Base-by-base conservation (phyloP, 2,113 vertebrate genomes). In the Indicator indicator region DNA sequence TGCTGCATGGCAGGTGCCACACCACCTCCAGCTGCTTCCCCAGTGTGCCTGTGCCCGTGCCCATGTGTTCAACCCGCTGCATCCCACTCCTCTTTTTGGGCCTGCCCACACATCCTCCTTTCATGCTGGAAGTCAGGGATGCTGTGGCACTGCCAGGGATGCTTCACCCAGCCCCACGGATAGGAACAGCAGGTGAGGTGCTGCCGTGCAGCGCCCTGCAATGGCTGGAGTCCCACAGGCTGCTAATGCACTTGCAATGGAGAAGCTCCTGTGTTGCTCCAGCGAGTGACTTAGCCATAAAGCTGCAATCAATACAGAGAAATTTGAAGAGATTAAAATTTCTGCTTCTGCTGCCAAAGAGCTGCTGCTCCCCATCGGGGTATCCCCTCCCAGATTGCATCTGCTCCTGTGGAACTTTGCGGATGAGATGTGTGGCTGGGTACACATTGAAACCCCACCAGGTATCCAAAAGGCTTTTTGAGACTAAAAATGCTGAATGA, bases 261-360 rank as follows among this genome's bases (percentile, higher is more conserved):
- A 58, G 91, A 89, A 94, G 90, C 83, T 89, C 86, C 40, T 83
- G 90, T 30, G 24, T 89, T 18, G 4, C 95, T 76, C 26, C 46
- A 88, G 88, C 0, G 3, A 96, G 90, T 67, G 96, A 91, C 93
- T 96, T 77, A 73, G 60, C 90, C 46, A n/a, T 60, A 96, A 97
- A 97, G 89, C 97, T 52, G 9, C 91, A 79, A 95, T 96, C 88
- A 30, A 97, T 94, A 85, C 58, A 72, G 86, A 77, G 79, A 94
- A 96, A 95, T 94, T 96, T 90, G 77, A 96, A 94, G 89, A 93
- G 95, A 96, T 98, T 94, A 95, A 81, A 62, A 46, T 12, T 89
- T 82, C 68, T 92, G 94, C 73, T 54, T 68, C 16, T 64, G 26
- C 86, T 12, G 26, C 54, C 72, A 68, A 56, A 0, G 4, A 8